phyloP scores from a whole-genome alignment of 2,888 invertebrate genomes.

The Phaedon cochleariae region DNA sequence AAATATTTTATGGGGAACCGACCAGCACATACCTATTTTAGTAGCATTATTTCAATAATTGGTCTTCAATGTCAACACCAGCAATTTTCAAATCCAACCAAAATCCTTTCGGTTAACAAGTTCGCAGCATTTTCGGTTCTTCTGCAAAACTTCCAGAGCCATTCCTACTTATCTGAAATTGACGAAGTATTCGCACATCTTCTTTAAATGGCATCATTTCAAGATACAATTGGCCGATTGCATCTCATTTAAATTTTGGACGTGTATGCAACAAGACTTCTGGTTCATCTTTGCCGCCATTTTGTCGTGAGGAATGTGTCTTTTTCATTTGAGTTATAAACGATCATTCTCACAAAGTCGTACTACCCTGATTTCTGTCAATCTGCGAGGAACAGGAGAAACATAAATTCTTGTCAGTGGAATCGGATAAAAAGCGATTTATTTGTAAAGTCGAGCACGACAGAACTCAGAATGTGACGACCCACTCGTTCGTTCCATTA shows the following conservation, averaged over 20 bases:
- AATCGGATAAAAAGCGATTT: slow-evolving; percentile 61
- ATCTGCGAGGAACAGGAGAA: slow-evolving; percentile 49
- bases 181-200: slow-evolving; percentile 31
- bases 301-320: slow-evolving; percentile 57
- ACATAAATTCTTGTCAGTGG: slow-evolving; percentile 58
- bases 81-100: slow-evolving; percentile 6
- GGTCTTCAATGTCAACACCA: slow-evolving; percentile 2
- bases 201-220: slow-evolving; percentile 37
- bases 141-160: neutral
- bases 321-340: slow-evolving; percentile 54
- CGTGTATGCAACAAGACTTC: slow-evolving; percentile 45
- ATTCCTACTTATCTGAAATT: slow-evolving; percentile 24
- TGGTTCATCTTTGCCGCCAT: slow-evolving; percentile 56
- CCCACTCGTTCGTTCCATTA: neutral
- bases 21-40: neutral
- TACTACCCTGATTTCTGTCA: slow-evolving; percentile 59
- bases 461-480: slow-evolving; percentile 48
- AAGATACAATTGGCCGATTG: slow-evolving; percentile 53
- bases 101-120: neutral
- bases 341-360: slow-evolving; percentile 53
- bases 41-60: slow-evolving; percentile 12
- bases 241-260: slow-evolving; percentile 58
- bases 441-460: slow-evolving; percentile 53
- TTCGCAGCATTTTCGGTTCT: neutral
- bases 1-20: neutral